Evolutionary conservation across 2,797 vertebrate species (phyloP).

Genomic region (Amblyopsis hoosieri): DNA sequence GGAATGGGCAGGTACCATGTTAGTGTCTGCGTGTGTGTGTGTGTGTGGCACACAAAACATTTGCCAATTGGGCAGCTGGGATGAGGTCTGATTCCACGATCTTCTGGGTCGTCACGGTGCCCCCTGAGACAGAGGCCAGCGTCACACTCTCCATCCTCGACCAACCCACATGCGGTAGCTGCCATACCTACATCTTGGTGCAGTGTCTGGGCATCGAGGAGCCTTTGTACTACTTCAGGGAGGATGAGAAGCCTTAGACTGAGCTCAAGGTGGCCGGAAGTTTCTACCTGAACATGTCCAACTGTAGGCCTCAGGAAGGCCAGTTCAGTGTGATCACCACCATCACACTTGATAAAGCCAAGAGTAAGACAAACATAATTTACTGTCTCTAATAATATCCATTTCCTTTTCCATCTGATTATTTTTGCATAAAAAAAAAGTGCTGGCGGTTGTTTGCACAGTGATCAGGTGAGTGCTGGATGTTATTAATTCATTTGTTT

Average conservation of each 20-base stretch:
- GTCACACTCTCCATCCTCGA: slow-evolving; percentile 78
- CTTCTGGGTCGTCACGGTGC: slow-evolving; percentile 85
- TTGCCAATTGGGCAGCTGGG: slow-evolving; percentile 69
- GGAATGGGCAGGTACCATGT: no score
- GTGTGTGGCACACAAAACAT: no score
- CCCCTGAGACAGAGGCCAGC: slow-evolving; percentile 71
- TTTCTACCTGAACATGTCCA: slow-evolving; percentile 94
- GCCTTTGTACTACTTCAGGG: slow-evolving; percentile 77
- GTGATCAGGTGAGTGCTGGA: slow-evolving; percentile 79
- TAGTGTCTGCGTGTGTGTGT: no score
- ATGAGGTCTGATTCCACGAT: slow-evolving; percentile 78
- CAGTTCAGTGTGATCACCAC: slow-evolving; percentile 77
- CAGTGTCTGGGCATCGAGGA: slow-evolving; percentile 60
- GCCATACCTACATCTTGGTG: slow-evolving; percentile 78
- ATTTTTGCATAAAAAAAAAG: neutral
- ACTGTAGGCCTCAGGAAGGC: slow-evolving; percentile 77
- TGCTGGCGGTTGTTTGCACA: slow-evolving; percentile 75
- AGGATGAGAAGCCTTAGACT: slow-evolving; percentile 74
- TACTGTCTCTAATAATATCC: neutral
- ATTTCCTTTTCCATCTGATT: no score
- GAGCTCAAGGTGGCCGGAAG: slow-evolving; percentile 55
- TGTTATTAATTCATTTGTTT: neutral
- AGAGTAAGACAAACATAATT: slow-evolving; percentile 41
- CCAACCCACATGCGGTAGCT: slow-evolving; percentile 74
- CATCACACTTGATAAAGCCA: slow-evolving; percentile 74